Conservation (phyloP, 2,888 invertebrate genomes). For the Monoplex corrugatus region DNA sequence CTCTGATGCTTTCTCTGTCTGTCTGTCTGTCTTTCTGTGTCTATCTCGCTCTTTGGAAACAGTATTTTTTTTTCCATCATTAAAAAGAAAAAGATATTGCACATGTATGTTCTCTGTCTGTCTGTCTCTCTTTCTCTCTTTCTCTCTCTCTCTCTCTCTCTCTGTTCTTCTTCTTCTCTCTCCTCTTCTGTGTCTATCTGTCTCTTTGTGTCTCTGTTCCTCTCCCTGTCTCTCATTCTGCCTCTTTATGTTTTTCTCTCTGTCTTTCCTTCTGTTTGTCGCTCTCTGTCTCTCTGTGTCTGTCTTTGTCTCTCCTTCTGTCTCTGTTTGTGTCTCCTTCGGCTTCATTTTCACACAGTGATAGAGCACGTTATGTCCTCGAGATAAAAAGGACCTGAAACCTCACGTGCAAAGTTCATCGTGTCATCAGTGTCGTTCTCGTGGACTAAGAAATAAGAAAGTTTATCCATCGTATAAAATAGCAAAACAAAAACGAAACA, state of each 20-base stretch:
- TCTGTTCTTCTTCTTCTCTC: slow-evolving; percentile 31
- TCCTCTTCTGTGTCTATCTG: slow-evolving; percentile 35
- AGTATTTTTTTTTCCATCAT: neutral
- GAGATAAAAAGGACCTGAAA: too few species aligned
- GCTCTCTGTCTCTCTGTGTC: neutral
- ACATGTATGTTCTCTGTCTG: neutral
- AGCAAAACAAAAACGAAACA: too few species aligned
- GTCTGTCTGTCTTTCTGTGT: neutral
- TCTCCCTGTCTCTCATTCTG: neutral
- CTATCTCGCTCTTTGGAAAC: too few species aligned
- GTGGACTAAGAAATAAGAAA: too few species aligned
- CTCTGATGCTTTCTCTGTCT: neutral
- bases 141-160: slow-evolving; percentile 11
- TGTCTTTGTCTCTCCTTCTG: neutral
- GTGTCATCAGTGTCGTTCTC: too few species aligned
- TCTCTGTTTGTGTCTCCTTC: neutral
- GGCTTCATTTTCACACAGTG: too few species aligned
- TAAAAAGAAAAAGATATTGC: too few species aligned
- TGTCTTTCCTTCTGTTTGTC: neutral
- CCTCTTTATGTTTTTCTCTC: neutral
- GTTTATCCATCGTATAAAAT: too few species aligned
- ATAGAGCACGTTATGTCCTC: too few species aligned
- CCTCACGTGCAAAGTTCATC: too few species aligned
- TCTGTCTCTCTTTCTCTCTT: neutral
- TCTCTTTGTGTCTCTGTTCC: slow-evolving; percentile 16